A percentile compares a stretch with the other conserved stretches of the same genome.
Evolutionary conservation across 2,797 vertebrate species (phyloP).

Genomic region (Hypotaenidia okinawae): DNA sequence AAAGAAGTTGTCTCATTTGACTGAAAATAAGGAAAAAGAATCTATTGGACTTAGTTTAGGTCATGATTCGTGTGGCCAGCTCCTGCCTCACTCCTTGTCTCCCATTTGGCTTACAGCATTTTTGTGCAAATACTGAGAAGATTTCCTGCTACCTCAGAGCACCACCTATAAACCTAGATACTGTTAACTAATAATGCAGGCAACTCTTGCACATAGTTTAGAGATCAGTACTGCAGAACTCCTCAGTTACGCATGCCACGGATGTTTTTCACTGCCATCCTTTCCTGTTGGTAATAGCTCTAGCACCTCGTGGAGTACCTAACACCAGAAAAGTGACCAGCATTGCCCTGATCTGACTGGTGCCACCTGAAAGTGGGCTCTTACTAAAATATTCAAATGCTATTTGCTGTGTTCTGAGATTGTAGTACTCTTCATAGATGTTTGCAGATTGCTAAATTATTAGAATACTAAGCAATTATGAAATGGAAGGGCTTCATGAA

Average conservation of each 20-base stretch:
- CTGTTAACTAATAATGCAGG: not conserved
- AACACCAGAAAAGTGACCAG: not conserved
- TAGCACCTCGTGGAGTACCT: not conserved
- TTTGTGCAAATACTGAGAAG: not conserved
- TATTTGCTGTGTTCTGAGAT: not conserved
- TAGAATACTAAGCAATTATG: not conserved
- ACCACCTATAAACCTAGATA: not conserved
- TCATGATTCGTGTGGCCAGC: not conserved
- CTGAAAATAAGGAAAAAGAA: not conserved
- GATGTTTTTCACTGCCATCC: not conserved
- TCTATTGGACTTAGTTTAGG: not conserved
- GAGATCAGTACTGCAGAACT: not conserved
- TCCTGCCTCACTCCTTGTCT: not conserved
- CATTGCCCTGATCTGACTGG: not conserved
- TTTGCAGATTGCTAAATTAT: not conserved
- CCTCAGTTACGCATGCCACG: not conserved
- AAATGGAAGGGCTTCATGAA: not conserved
- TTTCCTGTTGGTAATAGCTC: not conserved
- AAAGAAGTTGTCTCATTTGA: not conserved
- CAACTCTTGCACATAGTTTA: not conserved
- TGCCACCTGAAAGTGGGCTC: not conserved
- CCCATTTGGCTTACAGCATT: not conserved
- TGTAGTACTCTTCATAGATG: not conserved
- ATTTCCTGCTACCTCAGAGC: not conserved
- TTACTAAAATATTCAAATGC: not conserved